These are phyloP conservation scores for Macrosoma leucophasiata DNA, from an alignment of 2,888 invertebrate genomes.

Conservation along the genomic window DNA sequence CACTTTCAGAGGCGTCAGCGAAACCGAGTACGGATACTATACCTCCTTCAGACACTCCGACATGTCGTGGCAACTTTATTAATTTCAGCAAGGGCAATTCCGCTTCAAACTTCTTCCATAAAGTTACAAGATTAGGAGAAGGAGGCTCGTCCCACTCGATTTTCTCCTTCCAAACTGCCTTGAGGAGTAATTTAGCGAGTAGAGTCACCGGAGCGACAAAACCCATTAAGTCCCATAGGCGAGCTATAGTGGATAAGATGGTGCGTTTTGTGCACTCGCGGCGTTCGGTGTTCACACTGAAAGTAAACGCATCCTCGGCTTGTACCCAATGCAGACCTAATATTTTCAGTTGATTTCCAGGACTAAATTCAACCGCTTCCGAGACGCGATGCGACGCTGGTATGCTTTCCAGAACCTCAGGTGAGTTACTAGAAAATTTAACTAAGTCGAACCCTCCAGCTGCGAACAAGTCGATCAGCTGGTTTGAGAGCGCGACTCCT, in stretches of 20 bases:
- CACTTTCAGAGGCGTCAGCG: not conserved
- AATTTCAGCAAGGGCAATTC: not conserved
- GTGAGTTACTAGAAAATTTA: not conserved
- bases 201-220: slow-evolving; percentile 6
- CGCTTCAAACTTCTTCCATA: slow-evolving; percentile 1
- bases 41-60: not conserved
- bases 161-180: not conserved
- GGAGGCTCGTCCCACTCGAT: slow-evolving; percentile 4
- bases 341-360: slow-evolving; percentile 8
- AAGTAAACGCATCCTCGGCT: slow-evolving; percentile 5
- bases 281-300: slow-evolving; percentile 1
- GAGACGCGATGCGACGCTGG: not conserved
- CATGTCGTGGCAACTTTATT: slow-evolving; percentile 2
- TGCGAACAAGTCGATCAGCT: not conserved
- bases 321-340: slow-evolving; percentile 10
- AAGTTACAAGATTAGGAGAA: not conserved
- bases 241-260: slow-evolving; percentile 4
- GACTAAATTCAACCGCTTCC: not conserved
- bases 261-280: slow-evolving; percentile 4
- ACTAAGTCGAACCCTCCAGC: not conserved
- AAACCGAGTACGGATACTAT: not conserved
- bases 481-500: not conserved
- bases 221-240: slow-evolving; percentile 8
- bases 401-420: not conserved
- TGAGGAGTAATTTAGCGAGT: slow-evolving; percentile 4